Percentiles rank a stretch among this genome's conserved stretches.
These are phyloP conservation scores for Lypha dubia DNA, from an alignment of 2,888 invertebrate genomes.

Conservation along the genomic window DNA sequence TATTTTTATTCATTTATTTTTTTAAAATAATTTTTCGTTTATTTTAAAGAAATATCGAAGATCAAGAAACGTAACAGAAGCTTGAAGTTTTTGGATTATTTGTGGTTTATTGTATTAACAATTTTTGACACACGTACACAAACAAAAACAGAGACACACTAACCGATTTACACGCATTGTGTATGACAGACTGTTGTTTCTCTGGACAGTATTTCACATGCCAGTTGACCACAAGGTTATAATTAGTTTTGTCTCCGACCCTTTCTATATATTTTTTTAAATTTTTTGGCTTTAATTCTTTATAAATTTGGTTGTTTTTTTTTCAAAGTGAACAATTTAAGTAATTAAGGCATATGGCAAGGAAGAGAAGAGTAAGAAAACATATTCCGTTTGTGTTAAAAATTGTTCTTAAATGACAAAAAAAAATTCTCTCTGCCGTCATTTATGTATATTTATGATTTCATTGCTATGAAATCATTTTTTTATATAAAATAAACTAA, in stretches of 20 bases:
- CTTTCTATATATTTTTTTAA: neutral
- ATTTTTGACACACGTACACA: conserved; percentile 43
- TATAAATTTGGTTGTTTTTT: neutral
- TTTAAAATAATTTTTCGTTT: conserved; percentile 4
- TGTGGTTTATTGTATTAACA: conserved; percentile 63
- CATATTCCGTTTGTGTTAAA: neutral
- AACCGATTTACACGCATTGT: neutral
- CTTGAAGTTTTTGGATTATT: conserved; percentile 49
- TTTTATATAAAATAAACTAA: too few species aligned
- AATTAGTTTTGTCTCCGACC: conserved; percentile 41
- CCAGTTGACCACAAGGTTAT: conserved; percentile 46
- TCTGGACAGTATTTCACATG: conserved; percentile 30
- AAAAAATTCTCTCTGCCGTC: neutral
- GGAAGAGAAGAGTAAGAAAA: neutral
- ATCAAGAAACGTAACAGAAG: conserved; percentile 48
- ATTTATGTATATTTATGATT: neutral
- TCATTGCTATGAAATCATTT: too few species aligned
- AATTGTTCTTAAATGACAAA: neutral
- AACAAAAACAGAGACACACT: neutral
- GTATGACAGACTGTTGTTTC: conserved; percentile 4
- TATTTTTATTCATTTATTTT: neutral
- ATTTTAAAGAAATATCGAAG: conserved; percentile 33
- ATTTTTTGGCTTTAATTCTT: neutral
- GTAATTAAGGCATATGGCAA: neutral
- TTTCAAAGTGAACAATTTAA: conserved; percentile 20